Percentiles rank a stretch among this genome's conserved stretches.
Evolutionary conservation across 2,888 invertebrate species (phyloP).

Genomic region (Galerucella nymphaeae): DNA sequence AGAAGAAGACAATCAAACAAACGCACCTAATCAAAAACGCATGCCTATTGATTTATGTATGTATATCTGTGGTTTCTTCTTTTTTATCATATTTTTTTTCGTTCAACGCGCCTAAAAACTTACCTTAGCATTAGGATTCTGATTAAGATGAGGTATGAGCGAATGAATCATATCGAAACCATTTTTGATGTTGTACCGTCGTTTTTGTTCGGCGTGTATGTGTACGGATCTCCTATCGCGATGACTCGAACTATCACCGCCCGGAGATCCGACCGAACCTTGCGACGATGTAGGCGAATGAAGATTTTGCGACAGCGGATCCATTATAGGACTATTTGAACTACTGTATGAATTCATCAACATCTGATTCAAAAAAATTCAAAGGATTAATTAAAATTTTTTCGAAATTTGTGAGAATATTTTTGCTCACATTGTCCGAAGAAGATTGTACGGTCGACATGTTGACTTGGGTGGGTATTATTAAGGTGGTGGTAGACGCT

Average conservation of each 20-base stretch:
- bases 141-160: conserved; percentile 90
- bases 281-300: conserved; percentile 74
- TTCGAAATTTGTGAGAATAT: neutral
- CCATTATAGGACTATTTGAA: conserved; percentile 65
- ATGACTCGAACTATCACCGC: conserved; percentile 62
- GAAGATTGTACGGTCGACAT: conserved; percentile 64
- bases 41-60: too few relatives aligned
- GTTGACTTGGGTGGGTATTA: conserved; percentile 65
- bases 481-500: conserved; percentile 63
- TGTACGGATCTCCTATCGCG: conserved; percentile 85
- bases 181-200: conserved; percentile 94
- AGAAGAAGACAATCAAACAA: too few relatives aligned
- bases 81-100: too few relatives aligned
- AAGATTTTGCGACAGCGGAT: conserved; percentile 63
- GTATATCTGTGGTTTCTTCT: too few relatives aligned
- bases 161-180: conserved; percentile 95
- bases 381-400: neutral
- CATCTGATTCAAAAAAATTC: conserved; percentile 50
- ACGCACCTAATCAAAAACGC: too few relatives aligned
- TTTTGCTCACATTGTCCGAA: conserved; percentile 55
- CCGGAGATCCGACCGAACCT: conserved; percentile 63
- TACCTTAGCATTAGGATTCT: conserved; percentile 90
- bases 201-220: conserved; percentile 95
- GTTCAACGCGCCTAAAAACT: neutral
- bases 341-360: conserved; percentile 56